Percentiles rank a stretch among this genome's conserved stretches.
Conservation (phyloP, 2,888 invertebrate species). For the Volucella bombylans region DNA sequence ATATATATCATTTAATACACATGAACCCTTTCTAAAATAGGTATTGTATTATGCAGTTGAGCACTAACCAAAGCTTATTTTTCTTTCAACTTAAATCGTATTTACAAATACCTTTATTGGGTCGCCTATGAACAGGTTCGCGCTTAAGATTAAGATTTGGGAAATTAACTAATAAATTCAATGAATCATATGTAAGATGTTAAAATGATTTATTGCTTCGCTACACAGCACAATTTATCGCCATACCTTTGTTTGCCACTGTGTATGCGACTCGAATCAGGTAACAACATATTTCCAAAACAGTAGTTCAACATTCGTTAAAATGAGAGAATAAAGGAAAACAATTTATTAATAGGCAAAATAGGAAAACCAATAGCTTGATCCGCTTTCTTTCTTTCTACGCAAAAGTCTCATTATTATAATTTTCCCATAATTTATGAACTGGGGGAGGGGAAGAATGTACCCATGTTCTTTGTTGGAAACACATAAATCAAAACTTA, state of each 20-base stretch:
- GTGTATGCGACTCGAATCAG: neutral
- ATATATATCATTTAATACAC: no score
- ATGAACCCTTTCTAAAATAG: no score
- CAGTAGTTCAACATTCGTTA: slow-evolving; percentile 15
- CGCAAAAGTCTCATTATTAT: slow-evolving; percentile 17
- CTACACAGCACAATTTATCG: neutral
- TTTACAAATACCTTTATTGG: neutral
- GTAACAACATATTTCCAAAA: neutral
- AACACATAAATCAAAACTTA: slow-evolving; percentile 27
- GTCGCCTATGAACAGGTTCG: neutral
- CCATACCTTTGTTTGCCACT: neutral
- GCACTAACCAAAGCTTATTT: no score
- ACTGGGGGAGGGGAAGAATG: neutral
- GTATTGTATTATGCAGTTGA: no score
- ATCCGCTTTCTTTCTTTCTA: slow-evolving; percentile 15
- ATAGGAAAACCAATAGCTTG: slow-evolving; percentile 29
- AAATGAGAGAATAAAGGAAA: neutral
- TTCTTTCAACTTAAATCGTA: neutral
- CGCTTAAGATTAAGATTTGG: neutral
- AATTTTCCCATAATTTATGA: slow-evolving; percentile 48
- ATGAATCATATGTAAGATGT: neutral
- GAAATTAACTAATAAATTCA: neutral
- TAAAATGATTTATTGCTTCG: slow-evolving; percentile 1
- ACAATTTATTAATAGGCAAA: slow-evolving; percentile 11
- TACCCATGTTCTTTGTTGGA: slow-evolving; percentile 1